Evolutionary conservation across 1,140 invertebrate genomes (phyloP).

Genomic region (Drosophila azteca): DNA sequence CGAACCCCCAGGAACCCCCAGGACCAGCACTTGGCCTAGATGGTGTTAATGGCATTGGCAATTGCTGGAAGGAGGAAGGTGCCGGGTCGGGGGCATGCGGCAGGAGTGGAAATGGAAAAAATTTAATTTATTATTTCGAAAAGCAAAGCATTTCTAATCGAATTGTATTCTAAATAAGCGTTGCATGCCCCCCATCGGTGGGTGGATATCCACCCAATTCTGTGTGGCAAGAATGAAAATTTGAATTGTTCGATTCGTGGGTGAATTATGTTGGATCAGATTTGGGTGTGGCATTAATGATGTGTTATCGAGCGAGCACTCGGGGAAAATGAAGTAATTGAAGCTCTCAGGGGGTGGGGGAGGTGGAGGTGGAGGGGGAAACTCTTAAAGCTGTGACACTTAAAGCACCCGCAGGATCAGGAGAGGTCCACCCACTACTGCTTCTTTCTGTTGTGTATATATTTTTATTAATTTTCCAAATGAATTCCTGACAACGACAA

Average conservation of each 20-base stretch:
- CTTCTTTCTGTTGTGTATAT: conserved; percentile 34
- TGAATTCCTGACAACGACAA: conserved; percentile 73
- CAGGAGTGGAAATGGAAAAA: conserved; percentile 19
- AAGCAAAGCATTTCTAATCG: conserved; percentile 82
- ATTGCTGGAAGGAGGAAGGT: conserved; percentile 27
- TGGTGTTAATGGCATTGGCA: conserved; percentile 76
- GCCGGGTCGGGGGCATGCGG: too few species aligned
- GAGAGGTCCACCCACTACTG: neutral
- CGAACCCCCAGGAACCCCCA: conserved; percentile 10
- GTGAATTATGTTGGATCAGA: conserved; percentile 67
- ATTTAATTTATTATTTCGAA: conserved; percentile 82
- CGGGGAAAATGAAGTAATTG: conserved; percentile 36
- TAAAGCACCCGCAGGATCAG: conserved; percentile 32
- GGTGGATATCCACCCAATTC: conserved; percentile 33
- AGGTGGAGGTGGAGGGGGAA: neutral
- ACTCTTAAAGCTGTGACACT: conserved; percentile 8
- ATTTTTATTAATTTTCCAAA: conserved; percentile 82
- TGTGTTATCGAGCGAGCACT: conserved; percentile 36
- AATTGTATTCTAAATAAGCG: conserved; percentile 79
- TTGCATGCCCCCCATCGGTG: conserved; percentile 49
- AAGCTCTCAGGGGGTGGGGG: neutral
- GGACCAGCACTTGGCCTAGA: conserved; percentile 12
- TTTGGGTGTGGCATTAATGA: conserved; percentile 71
- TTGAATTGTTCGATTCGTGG: conserved; percentile 58
- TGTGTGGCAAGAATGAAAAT: conserved; percentile 29